phyloP scores from a whole-genome alignment of 2,888 invertebrate species.

The Magallana nippona region DNA sequence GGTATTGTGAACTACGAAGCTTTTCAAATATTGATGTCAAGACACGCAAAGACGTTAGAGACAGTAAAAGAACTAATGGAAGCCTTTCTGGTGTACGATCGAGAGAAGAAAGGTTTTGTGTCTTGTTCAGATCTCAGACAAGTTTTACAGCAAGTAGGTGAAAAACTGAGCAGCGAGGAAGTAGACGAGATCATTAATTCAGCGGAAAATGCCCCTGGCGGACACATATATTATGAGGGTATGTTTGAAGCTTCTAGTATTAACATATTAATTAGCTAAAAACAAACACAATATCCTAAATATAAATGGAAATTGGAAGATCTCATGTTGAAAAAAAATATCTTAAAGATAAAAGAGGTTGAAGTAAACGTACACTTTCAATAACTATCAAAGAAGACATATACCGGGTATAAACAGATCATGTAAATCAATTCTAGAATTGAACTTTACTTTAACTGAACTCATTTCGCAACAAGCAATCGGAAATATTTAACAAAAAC shows the following conservation, averaged over 20 bases:
- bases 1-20: slow-evolving; percentile 99
- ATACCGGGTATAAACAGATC: no score
- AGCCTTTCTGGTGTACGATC: slow-evolving; percentile 98
- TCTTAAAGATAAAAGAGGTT: no score
- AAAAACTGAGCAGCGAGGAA: slow-evolving; percentile 99
- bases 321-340: no score
- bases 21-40: slow-evolving; percentile 99
- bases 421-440: no score
- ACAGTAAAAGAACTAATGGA: slow-evolving; percentile 99
- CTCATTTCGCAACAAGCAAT: no score
- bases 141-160: slow-evolving; percentile 99
- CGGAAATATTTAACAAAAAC: no score
- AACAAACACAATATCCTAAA: not conserved
- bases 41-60: slow-evolving; percentile 99
- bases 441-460: no score
- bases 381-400: no score
- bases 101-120: slow-evolving; percentile 99
- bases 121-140: slow-evolving; percentile 98
- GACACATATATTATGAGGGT: slow-evolving; percentile 4
- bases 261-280: no score
- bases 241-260: not conserved
- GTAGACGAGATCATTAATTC: slow-evolving; percentile 99
- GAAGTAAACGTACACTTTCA: no score
- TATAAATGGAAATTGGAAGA: no score
- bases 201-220: slow-evolving; percentile 85